Conservation (phyloP, 2,888 invertebrate genomes). For the Dicycla oo region DNA sequence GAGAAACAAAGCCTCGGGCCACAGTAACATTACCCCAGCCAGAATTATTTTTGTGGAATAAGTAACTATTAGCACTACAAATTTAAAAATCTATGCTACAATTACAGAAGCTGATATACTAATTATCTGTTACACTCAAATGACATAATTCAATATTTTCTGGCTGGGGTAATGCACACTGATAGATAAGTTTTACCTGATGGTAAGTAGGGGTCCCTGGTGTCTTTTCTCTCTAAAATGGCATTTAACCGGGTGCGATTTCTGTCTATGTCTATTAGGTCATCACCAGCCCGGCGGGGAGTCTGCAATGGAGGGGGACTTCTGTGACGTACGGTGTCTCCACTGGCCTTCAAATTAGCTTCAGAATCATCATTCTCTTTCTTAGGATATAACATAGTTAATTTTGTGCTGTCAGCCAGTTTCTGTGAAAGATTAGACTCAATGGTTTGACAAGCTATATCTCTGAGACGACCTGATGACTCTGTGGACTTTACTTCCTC, state of each 20-base stretch:
- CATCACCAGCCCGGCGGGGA: conserved; percentile 77
- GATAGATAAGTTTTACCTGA: conserved; percentile 73
- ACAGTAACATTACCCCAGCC: too few relatives aligned
- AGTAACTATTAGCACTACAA: too few relatives aligned
- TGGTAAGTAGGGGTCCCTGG: conserved; percentile 85
- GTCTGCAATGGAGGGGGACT: conserved; percentile 68
- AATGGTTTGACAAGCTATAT: conserved; percentile 86
- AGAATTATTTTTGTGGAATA: too few relatives aligned
- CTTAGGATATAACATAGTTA: conserved; percentile 87
- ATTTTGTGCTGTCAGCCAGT: conserved; percentile 81
- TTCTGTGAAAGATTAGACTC: conserved; percentile 83
- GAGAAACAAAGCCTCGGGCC: too few relatives aligned
- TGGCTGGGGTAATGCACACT: too few relatives aligned
- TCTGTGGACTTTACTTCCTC: conserved; percentile 78
- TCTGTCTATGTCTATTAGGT: conserved; percentile 76
- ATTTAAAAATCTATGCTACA: too few relatives aligned
- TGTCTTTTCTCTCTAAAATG: conserved; percentile 84
- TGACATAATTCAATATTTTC: too few relatives aligned
- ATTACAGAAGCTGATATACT: too few relatives aligned
- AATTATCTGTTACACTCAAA: too few relatives aligned
- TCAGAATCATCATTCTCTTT: conserved; percentile 79
- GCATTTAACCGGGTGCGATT: conserved; percentile 82
- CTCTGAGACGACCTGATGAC: conserved; percentile 79
- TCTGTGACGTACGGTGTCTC: conserved; percentile 77
- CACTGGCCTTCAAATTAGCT: conserved; percentile 84